phyloP scores from a whole-genome alignment of 2,797 vertebrate species.

The Amniataba percoides region DNA sequence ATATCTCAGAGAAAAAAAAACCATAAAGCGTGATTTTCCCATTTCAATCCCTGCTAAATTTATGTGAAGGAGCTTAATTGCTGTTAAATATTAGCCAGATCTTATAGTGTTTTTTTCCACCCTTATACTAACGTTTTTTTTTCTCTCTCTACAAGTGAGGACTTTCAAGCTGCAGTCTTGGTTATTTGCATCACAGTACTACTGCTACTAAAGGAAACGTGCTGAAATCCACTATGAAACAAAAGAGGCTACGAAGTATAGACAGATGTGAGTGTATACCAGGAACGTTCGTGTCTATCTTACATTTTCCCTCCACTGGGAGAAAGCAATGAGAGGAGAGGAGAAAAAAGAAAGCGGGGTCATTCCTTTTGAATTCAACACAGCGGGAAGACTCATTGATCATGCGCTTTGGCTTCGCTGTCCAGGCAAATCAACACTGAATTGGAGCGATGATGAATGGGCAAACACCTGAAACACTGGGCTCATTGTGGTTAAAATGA shows the following conservation, averaged over 20 bases:
- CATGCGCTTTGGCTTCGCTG: conserved; percentile 72
- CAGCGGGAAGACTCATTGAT: conserved; percentile 82
- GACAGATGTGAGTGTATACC: conserved; percentile 81
- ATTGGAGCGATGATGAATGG: conserved; percentile 74
- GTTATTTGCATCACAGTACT: conserved; percentile 81
- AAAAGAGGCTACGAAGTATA: conserved; percentile 76
- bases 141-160: conserved; percentile 77
- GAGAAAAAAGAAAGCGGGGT: conserved; percentile 81
- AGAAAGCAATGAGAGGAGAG: conserved; percentile 82
- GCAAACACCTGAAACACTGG: conserved; percentile 80
- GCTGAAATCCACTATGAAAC: conserved; percentile 78
- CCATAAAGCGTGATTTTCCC: conserved; percentile 47
- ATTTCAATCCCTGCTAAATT: conserved; percentile 30
- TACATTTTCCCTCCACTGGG: conserved; percentile 87
- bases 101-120: conserved; percentile 71
- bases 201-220: conserved; percentile 77
- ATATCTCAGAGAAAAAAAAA: conserved; percentile 66
- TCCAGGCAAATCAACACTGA: conserved; percentile 74
- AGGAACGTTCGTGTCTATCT: conserved; percentile 82
- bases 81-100: conserved; percentile 68
- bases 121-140: conserved; percentile 72
- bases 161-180: conserved; percentile 77
- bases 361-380: conserved; percentile 83
- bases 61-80: conserved; percentile 54
- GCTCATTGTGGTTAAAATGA: conserved; percentile 78